A percentile compares a stretch with the other conserved stretches of the same genome.
phyloP scores from a whole-genome alignment of 1,140 invertebrate genomes.

The Platyscapa corneri region DNA sequence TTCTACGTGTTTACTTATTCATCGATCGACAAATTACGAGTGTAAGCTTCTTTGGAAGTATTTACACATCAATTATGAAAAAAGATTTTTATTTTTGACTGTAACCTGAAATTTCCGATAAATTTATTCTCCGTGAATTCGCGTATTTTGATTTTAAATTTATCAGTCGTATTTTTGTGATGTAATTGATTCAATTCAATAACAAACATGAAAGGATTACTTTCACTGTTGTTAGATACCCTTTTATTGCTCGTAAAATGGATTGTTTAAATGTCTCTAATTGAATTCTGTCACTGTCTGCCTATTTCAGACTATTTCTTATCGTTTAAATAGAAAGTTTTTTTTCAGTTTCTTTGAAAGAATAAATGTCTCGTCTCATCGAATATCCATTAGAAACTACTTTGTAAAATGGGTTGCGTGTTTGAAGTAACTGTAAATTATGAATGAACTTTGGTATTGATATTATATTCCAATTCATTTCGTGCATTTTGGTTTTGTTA shows the following conservation, averaged over 20 bases:
- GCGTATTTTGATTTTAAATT: not conserved
- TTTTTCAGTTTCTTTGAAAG: not conserved
- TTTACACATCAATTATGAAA: not conserved
- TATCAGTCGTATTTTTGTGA: not conserved
- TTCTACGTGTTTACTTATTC: not conserved
- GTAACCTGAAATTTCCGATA: not conserved
- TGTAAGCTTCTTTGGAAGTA: not conserved
- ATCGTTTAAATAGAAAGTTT: not conserved
- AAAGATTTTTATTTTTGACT: no score
- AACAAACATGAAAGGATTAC: not conserved
- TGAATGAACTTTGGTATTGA: not conserved
- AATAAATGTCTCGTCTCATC: slow-evolving; percentile 9
- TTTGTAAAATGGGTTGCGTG: slow-evolving; percentile 1
- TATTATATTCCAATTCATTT: not conserved
- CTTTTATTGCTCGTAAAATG: not conserved
- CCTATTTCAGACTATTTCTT: not conserved
- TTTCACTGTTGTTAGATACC: not conserved
- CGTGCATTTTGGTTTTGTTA: not conserved
- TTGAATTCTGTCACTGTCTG: not conserved
- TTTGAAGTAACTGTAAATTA: slow-evolving; percentile 7
- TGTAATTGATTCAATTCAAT: not conserved
- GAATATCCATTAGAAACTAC: slow-evolving; percentile 35
- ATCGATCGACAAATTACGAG: not conserved
- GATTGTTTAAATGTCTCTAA: not conserved
- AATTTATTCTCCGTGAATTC: not conserved